A percentile compares a stretch with the other conserved stretches of the same genome.
Conservation (phyloP, 2,797 vertebrate species). For the Dromococcyx pavoninus region DNA sequence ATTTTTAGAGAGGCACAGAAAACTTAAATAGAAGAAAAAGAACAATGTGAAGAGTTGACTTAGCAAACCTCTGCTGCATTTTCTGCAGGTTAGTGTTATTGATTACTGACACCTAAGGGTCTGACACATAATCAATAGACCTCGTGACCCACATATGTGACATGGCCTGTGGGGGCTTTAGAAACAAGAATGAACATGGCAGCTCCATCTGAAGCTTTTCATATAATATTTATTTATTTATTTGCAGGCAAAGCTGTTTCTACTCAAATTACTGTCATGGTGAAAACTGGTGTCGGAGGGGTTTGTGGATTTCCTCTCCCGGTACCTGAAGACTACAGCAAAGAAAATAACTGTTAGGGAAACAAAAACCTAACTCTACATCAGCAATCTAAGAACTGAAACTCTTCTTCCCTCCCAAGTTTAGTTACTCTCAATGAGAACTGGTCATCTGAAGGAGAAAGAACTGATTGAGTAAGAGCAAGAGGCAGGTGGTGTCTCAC, state of each 20-base stretch:
- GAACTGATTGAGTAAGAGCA: background rate
- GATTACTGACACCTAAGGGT: constrained; percentile 89
- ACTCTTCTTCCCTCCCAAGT: background rate
- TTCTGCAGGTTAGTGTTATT: constrained; percentile 84
- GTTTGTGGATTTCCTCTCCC: constrained; percentile 17
- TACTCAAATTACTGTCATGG: constrained; percentile 66
- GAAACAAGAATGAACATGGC: constrained; percentile 79
- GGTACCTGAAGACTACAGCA: background rate
- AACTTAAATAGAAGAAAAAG: constrained; percentile 22
- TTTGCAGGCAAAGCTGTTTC: constrained; percentile 63
- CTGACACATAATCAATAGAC: constrained; percentile 94
- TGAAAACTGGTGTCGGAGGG: constrained; percentile 10
- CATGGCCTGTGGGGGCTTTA: constrained; percentile 77
- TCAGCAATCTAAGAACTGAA: background rate
- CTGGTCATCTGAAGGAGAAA: background rate
- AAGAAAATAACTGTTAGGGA: background rate
- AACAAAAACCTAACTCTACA: background rate
- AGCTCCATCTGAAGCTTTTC: constrained; percentile 71
- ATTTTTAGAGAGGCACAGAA: background rate
- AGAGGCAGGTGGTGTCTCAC: background rate
- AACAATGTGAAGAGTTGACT: constrained; percentile 14
- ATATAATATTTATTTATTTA: constrained; percentile 68
- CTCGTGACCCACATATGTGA: constrained; percentile 85
- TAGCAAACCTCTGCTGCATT: constrained; percentile 71
- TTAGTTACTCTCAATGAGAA: background rate